Percentiles rank a stretch among this genome's conserved stretches.
Conservation (phyloP, 2,113 vertebrate genomes). For the Antennarius striatus region DNA sequence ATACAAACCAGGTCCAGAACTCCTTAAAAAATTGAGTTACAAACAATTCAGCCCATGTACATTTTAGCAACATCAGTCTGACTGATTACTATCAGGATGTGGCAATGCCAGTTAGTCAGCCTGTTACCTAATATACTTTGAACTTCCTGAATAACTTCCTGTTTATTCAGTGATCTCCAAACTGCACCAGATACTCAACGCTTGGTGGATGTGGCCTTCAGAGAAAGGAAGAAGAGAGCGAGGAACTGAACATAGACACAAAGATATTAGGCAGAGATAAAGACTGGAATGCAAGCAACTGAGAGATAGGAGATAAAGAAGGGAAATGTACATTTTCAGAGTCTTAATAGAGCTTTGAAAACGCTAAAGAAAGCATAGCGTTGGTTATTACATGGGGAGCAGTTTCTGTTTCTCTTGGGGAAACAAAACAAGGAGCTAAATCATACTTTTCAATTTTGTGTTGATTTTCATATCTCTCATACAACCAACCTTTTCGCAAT, state of each 20-base stretch:
- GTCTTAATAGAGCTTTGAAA: not conserved
- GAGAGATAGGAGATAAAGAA: not conserved
- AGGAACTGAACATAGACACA: not conserved
- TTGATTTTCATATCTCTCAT: not conserved
- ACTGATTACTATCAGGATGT: constrained; percentile 5
- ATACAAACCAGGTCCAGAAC: constrained; percentile 32
- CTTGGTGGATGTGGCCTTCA: not conserved
- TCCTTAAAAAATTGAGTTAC: constrained; percentile 17
- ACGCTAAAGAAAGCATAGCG: not conserved
- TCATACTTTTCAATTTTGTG: not conserved
- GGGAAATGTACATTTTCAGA: not conserved
- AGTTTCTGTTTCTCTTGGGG: not conserved
- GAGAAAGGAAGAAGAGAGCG: constrained; percentile 1
- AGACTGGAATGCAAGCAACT: not conserved
- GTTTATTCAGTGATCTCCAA: constrained; percentile 29
- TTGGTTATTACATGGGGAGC: not conserved
- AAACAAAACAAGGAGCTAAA: constrained; percentile 2
- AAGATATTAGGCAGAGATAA: not conserved
- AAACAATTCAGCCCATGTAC: constrained; percentile 17
- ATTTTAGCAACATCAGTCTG: not conserved
- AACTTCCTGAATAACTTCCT: constrained; percentile 52
- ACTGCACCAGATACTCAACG: constrained; percentile 32
- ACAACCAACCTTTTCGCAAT: not conserved
- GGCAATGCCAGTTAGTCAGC: not conserved
- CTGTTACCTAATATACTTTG: constrained; percentile 24